These are phyloP conservation scores for Numida meleagris DNA, from an alignment of 2,113 vertebrate species.

Conservation along the genomic window DNA sequence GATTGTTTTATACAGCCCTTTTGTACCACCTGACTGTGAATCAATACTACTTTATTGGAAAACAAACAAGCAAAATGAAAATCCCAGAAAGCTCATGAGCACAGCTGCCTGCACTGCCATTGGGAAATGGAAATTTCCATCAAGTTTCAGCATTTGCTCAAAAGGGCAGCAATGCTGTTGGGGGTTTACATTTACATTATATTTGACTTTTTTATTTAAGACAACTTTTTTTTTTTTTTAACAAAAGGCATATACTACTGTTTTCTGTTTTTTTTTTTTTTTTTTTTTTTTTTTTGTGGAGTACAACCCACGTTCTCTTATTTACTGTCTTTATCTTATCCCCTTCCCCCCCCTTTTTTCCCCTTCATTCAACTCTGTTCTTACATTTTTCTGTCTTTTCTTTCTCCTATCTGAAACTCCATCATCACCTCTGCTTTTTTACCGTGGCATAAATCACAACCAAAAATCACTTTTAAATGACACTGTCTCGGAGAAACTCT, in stretches of 20 bases:
- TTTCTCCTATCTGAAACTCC: neutral
- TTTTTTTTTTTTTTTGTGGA: neutral
- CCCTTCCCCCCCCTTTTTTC: too few species aligned
- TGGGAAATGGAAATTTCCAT: neutral
- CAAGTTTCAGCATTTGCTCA: neutral
- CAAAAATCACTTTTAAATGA: neutral
- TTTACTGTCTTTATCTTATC: neutral
- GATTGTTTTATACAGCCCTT: neutral
- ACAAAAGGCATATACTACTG: neutral
- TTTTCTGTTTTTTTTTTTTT: neutral
- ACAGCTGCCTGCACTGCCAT: neutral
- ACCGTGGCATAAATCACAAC: neutral
- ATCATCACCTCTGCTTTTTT: neutral
- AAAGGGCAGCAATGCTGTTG: neutral
- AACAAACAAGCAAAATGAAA: constrained; percentile 52
- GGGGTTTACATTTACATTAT: neutral
- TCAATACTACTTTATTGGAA: constrained; percentile 37
- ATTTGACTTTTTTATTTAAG: neutral
- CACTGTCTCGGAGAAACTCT: neutral
- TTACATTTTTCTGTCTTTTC: neutral
- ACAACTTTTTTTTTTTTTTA: neutral
- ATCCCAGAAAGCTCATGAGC: neutral
- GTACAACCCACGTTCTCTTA: neutral
- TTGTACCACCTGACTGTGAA: constrained; percentile 28
- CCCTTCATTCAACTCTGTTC: neutral